Percentiles rank a stretch among this genome's conserved stretches.
These are phyloP conservation scores for Buteo buteo DNA, from an alignment of 2,113 vertebrate species.

Conservation along the genomic window DNA sequence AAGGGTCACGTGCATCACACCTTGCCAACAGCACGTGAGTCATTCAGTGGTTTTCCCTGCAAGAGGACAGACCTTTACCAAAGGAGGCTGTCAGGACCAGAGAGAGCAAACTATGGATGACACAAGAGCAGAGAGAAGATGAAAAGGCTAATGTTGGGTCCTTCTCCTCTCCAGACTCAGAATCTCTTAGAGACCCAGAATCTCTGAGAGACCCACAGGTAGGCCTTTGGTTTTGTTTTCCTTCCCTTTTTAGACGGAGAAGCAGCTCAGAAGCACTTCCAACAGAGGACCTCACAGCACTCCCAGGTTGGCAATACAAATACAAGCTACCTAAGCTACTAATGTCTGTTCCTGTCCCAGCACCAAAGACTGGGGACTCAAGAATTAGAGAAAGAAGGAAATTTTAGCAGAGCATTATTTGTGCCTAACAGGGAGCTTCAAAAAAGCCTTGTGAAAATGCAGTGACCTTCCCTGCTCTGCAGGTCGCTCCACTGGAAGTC, in stretches of 20 bases:
- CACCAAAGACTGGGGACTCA: background rate
- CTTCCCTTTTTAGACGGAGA: background rate
- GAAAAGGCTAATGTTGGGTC: background rate
- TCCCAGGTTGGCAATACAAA: background rate
- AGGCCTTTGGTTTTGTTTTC: background rate
- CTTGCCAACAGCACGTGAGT: accelerated
- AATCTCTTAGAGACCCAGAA: background rate
- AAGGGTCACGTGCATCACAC: accelerated
- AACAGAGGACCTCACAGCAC: background rate
- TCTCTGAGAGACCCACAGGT: background rate
- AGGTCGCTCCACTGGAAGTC: accelerated
- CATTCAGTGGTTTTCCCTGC: background rate
- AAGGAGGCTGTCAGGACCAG: background rate
- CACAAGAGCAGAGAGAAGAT: background rate
- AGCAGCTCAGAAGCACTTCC: background rate
- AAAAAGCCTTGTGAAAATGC: background rate
- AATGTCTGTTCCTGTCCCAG: accelerated
- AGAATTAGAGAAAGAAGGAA: background rate
- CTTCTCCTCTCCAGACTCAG: background rate
- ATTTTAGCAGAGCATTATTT: background rate
- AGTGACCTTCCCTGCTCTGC: background rate
- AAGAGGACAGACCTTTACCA: background rate
- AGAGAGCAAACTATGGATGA: background rate
- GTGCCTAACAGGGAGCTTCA: background rate
- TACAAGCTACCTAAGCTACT: background rate